Conservation (phyloP, 37 sponge, comb jelly and placozoan genomes). For the Trichoplax adhaerens region DNA sequence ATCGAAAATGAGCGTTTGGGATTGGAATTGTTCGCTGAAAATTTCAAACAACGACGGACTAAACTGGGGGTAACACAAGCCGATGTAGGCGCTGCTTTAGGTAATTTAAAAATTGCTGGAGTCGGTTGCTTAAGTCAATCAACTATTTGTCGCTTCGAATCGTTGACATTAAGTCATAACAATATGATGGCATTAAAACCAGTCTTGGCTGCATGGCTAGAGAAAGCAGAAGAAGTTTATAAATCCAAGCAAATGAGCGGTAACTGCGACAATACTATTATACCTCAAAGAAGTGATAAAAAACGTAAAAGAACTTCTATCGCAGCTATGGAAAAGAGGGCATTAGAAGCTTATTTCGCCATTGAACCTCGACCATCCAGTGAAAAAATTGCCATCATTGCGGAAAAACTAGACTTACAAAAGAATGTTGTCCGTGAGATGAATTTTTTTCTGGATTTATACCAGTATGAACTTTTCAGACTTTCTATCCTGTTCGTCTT, state of each 20-base stretch:
- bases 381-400: constrained; percentile 54
- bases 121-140: constrained; percentile 71
- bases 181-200: constrained; percentile 93
- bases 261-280: not conserved
- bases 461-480: too few relatives aligned
- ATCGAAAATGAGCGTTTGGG: not conserved
- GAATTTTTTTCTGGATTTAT: too few relatives aligned
- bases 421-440: constrained; percentile 73
- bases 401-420: constrained; percentile 65
- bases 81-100: constrained; percentile 83
- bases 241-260: constrained; percentile 29
- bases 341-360: constrained; percentile 67
- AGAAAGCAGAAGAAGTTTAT: constrained; percentile 78
- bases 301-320: constrained; percentile 10
- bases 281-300: not conserved
- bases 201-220: constrained; percentile 84
- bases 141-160: constrained; percentile 94
- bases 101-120: constrained; percentile 74
- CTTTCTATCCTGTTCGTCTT: too few relatives aligned
- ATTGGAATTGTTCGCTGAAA: constrained; percentile 68
- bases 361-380: constrained; percentile 77
- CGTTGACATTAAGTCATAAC: constrained; percentile 83
- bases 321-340: constrained; percentile 60
- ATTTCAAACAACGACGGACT: constrained; percentile 64
- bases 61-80: constrained; percentile 97